Percentiles rank a stretch among this genome's conserved stretches.
Evolutionary conservation across 1,140 invertebrate species (phyloP).

Genomic region (Drosophila novamexicana): DNA sequence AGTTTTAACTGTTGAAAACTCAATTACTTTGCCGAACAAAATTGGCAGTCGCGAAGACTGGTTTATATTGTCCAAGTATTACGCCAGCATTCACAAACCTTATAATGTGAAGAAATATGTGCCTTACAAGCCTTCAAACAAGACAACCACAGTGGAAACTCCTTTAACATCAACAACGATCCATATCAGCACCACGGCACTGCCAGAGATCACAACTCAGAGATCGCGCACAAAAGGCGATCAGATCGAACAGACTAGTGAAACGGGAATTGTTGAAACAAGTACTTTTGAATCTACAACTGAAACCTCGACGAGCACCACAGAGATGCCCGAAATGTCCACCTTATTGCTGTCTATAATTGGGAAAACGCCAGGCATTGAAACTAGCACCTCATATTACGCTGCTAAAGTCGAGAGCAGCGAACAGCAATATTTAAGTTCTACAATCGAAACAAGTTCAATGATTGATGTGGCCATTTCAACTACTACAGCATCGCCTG

Average conservation of each 20-base stretch:
- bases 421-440: neutral
- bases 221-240: neutral
- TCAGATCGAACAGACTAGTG: neutral
- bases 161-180: neutral
- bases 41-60: slow-evolving; percentile 47
- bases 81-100: slow-evolving; percentile 40
- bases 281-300: slow-evolving; percentile 11
- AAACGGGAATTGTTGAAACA: neutral
- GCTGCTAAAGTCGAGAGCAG: neutral
- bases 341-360: slow-evolving; percentile 55
- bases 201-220: neutral
- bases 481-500: slow-evolving; percentile 1
- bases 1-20: slow-evolving; percentile 1
- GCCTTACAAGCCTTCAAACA: slow-evolving; percentile 39
- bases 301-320: slow-evolving; percentile 1
- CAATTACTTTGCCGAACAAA: slow-evolving; percentile 5
- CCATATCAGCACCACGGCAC: neutral
- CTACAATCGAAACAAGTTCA: neutral
- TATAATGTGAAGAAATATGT: slow-evolving; percentile 46
- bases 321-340: slow-evolving; percentile 13
- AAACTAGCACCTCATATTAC: slow-evolving; percentile 24
- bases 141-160: neutral
- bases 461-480: neutral
- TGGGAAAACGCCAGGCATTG: slow-evolving; percentile 34
- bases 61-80: slow-evolving; percentile 44